Conservation (phyloP, 2,888 invertebrate species). For the Trachelus tabidus region DNA sequence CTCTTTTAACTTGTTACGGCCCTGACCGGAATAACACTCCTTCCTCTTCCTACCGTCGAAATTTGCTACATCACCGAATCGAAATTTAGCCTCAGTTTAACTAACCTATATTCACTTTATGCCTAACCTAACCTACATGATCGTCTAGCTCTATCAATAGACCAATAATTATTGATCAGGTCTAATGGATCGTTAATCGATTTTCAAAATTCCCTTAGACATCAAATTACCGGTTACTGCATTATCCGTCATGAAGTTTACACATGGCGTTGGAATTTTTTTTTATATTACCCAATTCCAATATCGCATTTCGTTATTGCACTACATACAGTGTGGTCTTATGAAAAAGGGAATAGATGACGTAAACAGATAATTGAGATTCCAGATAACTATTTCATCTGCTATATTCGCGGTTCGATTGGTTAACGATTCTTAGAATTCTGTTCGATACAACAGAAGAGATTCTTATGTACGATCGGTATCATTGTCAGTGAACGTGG, state of each 20-base stretch:
- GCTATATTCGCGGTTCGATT: neutral
- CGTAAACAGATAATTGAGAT: neutral
- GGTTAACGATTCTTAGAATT: neutral
- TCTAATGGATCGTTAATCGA: neutral
- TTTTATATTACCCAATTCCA: neutral
- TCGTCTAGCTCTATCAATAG: neutral
- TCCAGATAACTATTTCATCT: neutral
- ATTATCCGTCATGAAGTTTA: neutral
- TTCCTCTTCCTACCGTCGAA: neutral
- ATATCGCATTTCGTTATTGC: neutral
- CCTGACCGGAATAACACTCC: neutral
- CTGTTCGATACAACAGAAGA: neutral
- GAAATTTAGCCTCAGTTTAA: neutral
- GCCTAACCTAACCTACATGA: neutral
- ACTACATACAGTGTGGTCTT: neutral
- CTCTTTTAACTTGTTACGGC: neutral
- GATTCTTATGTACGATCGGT: neutral
- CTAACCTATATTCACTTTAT: neutral
- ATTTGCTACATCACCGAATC: neutral
- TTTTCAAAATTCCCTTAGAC: neutral
- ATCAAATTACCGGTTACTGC: neutral
- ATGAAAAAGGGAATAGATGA: neutral
- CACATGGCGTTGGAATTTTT: neutral
- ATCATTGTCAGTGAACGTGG: neutral
- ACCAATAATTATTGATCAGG: neutral